A percentile compares a stretch with the other conserved stretches of the same genome.
Evolutionary conservation across 2,113 vertebrate species (phyloP).

Genomic region (Procavia capensis): DNA sequence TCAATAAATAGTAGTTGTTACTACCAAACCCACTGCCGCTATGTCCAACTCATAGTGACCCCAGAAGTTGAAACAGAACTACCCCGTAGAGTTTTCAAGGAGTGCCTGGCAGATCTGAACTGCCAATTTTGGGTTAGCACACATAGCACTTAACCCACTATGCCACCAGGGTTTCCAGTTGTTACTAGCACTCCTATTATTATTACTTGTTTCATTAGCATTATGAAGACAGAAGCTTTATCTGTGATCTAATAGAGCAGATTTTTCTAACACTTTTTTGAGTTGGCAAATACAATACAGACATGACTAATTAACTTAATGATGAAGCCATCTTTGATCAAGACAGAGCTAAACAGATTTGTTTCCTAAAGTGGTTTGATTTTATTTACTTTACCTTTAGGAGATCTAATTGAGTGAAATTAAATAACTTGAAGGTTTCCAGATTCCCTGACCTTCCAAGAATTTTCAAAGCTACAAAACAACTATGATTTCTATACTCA

Average conservation of each 20-base stretch:
- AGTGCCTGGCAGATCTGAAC: no score
- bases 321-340: constrained; percentile 16
- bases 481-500: neutral
- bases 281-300: constrained; percentile 20
- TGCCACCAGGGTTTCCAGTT: no score
- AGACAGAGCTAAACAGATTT: constrained; percentile 12
- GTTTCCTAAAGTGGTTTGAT: neutral
- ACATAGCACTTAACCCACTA: no score
- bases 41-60: no score
- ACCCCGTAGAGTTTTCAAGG: no score
- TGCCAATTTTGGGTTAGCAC: no score
- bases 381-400: constrained; percentile 8
- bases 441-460: neutral
- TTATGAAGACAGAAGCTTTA: neutral
- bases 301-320: constrained; percentile 15
- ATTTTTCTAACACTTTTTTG: constrained; percentile 5
- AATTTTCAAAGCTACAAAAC: neutral
- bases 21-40: no score
- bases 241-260: neutral
- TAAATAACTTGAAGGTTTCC: constrained; percentile 9
- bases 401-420: neutral
- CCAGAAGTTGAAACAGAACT: no score
- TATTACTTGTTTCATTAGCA: constrained; percentile 38
- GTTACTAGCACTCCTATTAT: no score
- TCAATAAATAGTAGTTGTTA: neutral